Evolutionary conservation across 2,888 invertebrate genomes (phyloP), one percentile per base, ranked within the genome.

Genomic region (Apamea anceps): DNA sequence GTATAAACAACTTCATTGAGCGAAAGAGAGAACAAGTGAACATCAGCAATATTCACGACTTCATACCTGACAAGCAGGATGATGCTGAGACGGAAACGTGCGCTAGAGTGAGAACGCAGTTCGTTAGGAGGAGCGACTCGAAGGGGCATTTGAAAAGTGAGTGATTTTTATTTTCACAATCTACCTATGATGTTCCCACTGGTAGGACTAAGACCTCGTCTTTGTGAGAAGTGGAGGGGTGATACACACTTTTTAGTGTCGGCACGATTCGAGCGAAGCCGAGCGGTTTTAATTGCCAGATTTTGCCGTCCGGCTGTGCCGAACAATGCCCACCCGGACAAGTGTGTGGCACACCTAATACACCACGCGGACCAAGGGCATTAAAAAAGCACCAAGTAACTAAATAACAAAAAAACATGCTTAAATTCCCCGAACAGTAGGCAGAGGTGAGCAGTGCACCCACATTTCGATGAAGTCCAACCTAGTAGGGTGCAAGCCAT

Each of bases 101-200:
- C 95, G 99, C 99, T 0, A 96, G 99, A 91, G 98, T 98, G 25
- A 97, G 98, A 92, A 98, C 98, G 65, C 97, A 98, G 87, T 97
- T 98, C 81, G 96, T 98, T 7, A 98, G 97, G 86, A 97, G 98
- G 75, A 98, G 97, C 88, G 98, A 98, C 91, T 98, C 98, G 0
- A 98, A 98, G 92, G 98, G 98, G 85, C 99, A 98, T 95, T 97
- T 99, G 79, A 98, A 98, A 97, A 98, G 98, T 98, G 94, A 92
- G 93, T 92, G 1, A 21, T 37, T 42, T 65, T 57, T 57, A 4
- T 25, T 57, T 57, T 57, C 25, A 25, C 25, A 25, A 25, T 57
- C 25, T 25, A 10, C 10, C 25, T 25, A 25, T 25, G 25, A 57
- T 57, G 25, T 10, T 57, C 54, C 25, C 57, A 12, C 1, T 57